These are phyloP conservation scores for Acanthopleura granulata DNA, from an alignment of 2,888 invertebrate species.

Conservation along the genomic window DNA sequence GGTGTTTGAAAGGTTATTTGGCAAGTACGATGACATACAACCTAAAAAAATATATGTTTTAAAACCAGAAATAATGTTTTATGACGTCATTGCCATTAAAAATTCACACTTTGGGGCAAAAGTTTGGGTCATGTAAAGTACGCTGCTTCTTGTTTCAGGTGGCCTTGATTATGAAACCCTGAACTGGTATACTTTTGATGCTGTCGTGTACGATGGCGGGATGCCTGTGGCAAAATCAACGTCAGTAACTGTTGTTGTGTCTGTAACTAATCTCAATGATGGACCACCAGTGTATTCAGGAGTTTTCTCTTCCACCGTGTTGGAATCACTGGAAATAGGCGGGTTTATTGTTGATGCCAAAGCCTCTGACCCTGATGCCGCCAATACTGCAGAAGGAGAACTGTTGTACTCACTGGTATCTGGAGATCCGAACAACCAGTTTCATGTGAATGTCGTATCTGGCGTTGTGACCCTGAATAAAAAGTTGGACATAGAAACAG, in stretches of 20 bases:
- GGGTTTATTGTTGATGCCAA: slow-evolving; percentile 31
- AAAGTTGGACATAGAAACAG: slow-evolving; percentile 24
- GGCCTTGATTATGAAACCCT: slow-evolving; percentile 18
- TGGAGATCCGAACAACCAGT: slow-evolving; percentile 42
- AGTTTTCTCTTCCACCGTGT: slow-evolving; percentile 29
- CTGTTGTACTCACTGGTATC: slow-evolving; percentile 40
- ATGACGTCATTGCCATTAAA: too few species aligned
- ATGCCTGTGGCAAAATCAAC: slow-evolving; percentile 26
- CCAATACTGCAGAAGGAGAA: slow-evolving; percentile 36
- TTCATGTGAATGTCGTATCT: slow-evolving; percentile 32
- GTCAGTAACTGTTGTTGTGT: slow-evolving; percentile 38
- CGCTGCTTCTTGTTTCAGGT: background rate
- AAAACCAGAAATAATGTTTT: too few species aligned
- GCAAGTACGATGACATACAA: too few species aligned
- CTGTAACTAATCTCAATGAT: slow-evolving; percentile 48
- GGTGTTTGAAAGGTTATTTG: too few species aligned
- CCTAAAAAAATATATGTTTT: too few species aligned
- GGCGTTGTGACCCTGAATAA: slow-evolving; percentile 23
- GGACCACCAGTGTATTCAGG: slow-evolving; percentile 40
- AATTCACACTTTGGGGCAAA: too few species aligned
- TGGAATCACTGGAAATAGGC: slow-evolving; percentile 24
- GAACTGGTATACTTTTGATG: slow-evolving; percentile 21
- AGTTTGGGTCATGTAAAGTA: too few species aligned
- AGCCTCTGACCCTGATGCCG: slow-evolving; percentile 46
- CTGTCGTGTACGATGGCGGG: slow-evolving; percentile 22